Evolutionary conservation across 1,140 invertebrate species (phyloP).

Genomic region (Lamellibrachia luymesi): DNA sequence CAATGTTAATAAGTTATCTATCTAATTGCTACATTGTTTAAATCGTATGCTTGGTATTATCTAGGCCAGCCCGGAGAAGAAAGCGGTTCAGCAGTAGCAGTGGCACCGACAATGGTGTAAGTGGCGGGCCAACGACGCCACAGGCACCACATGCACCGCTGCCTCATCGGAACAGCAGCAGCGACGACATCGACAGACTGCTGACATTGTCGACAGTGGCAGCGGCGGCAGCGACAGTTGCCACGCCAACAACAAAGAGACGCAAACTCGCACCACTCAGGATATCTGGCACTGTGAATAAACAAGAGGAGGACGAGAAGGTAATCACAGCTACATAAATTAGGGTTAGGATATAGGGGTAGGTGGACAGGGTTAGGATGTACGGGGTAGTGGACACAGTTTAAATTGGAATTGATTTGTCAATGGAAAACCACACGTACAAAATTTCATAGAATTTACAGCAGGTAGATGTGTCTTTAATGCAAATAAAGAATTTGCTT

Average conservation of each 20-base stretch:
- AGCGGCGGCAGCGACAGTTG: neutral
- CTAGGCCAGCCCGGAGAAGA: neutral
- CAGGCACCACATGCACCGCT: neutral
- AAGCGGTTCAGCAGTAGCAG: neutral
- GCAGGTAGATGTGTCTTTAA: neutral
- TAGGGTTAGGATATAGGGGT: neutral
- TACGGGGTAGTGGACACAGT: neutral
- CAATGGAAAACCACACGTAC: too few species aligned
- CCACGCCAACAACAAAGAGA: neutral
- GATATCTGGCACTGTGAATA: constrained; percentile 6
- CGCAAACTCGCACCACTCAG: constrained; percentile 15
- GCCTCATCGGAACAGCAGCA: neutral
- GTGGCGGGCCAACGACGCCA: neutral
- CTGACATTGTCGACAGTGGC: neutral
- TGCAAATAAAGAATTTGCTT: neutral
- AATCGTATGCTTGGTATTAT: neutral
- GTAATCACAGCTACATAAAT: neutral
- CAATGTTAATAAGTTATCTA: neutral
- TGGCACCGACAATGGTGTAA: neutral
- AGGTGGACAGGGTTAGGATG: neutral
- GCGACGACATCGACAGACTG: neutral
- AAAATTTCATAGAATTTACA: neutral
- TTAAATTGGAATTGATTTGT: neutral
- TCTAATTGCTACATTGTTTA: neutral
- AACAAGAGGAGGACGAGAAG: neutral